Base-by-base conservation (phyloP, 2,888 invertebrate species). In the Molorchus minor region DNA sequence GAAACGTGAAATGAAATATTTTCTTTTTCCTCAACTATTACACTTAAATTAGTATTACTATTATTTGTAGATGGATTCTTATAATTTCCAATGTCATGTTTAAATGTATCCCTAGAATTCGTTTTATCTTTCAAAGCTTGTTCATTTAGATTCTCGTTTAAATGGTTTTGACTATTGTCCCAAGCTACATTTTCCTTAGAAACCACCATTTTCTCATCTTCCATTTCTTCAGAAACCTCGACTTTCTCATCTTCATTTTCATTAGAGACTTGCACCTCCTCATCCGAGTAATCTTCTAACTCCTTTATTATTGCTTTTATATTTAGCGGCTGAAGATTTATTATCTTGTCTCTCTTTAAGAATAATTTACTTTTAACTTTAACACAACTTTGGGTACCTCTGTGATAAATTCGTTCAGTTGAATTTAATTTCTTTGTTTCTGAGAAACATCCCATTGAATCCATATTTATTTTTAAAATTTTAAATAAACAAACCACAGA, bases 231-330 rank as follows among this genome's bases (percentile, higher is more conserved):
- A 25, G 13, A 1, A n/a, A 1, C 20, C n/a, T 19, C 46, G n/a
- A 17, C 46, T 13, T 15, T 15, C 16, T 12, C 38, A 44, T 35
- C 16, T 36, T 13, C 36, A 20, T 20, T 20, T 20, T 13, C 8
- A 7, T 3, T 33, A 33, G 12, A 33, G 33, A n/a, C 35, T 29
- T 44, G 8, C 10, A 8, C 7, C 8, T 44, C 25, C 0, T 49
- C 36, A 2, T 38, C 17, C 15, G 2, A 38, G 2, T 17, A 49
- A 61, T 64, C 60, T 3, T 53, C 51, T 5, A 62, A 25, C 56
- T 62, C 62, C 35, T 54, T 60, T 55, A 56, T 60, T 5, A 65
- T 58, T 17, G 45, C 51, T 20, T 56, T 47, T 8, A 65, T 36
- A 43, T 65, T 58, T 15, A 65, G 54, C 5, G 65, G 65, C 13